Evolutionary conservation across 1,140 invertebrate genomes (phyloP), one percentile per base, ranked within the genome.

Genomic region (Sarcophaga bullata): DNA sequence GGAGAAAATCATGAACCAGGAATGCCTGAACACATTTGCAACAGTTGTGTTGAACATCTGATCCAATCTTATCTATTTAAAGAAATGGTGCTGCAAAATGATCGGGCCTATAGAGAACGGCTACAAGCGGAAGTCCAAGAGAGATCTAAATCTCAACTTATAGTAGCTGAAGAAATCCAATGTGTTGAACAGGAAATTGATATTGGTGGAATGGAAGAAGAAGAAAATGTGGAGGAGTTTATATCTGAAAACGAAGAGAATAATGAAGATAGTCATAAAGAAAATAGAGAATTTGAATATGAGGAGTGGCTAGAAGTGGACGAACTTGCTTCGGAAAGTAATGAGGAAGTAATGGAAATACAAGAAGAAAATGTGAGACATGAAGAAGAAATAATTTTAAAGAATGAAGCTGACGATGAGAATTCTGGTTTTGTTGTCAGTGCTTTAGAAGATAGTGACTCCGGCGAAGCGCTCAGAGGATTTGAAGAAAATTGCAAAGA

Each of bases 61-160:
- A 85, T 86, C 73, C 88, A 89, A 76, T 81, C 86, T 0, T 89
- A 86, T n/a, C 84, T 85, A 47, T 89, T 89, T n/a, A 89, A 87
- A 80, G 86, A 87, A 48, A 88, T 87, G 86, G 87, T 88, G 0
- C 73, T 89, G 73, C 72, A 58, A 76, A 54, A 54, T 58, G 37
- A 78, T 46, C 19, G 73, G 0, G 81, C 48, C 3, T 62, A 19
- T n/a, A 9, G 81, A 17, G 52, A 73, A 54, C 81, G 72, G 50
- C 37, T 80, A 13, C 15, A 80, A n/a, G 10, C 8, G n/a, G 54
- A 62, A 58, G 50, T 15, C 5, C 4, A 80, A 80, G 80, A 7
- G 8, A 37, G 4, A 54, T 47, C 52, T 17, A 37, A 37, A 4
- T 37, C 25, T 37, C 1, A 37, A 37, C 25, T 37, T 1, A 4